Evolutionary conservation across 2,113 vertebrate genomes (phyloP), one percentile per base, ranked within the genome.

Genomic region (Australoheros scitulus): DNA sequence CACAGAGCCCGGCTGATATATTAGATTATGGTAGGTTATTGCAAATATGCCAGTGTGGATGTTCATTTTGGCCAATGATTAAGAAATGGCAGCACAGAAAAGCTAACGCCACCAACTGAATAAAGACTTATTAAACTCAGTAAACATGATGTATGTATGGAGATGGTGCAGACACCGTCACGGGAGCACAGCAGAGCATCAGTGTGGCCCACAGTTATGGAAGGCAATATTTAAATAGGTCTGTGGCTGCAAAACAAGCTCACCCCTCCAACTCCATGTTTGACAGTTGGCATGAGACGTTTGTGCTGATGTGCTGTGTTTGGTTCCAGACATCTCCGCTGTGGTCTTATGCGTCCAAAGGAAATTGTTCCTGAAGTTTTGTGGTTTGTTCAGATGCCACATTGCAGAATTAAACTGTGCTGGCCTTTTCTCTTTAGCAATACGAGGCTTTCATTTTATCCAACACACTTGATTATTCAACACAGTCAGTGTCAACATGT

Each of bases 201-300:
- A 65, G 63, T 0, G 38, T 43, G 7, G 38, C 38, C 0, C 38
- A 43, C 7, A 1, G 15, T 7, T 10, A 17, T 0, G 8, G 38
- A 3, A 43, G 38, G 38, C 24, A 13, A 65, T 13, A 43, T 65
- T 65, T 65, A 43, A 65, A 65, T 2, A 24, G 61, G 29, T 7
- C n/a, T 24, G 20, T 2, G n/a, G 63, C 41, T 65, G 38, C 4
- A 43, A 20, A 38, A 26, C 63, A 65, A 43, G 63, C 38, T 13
- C 38, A 43, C 20, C 29, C 29, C 29, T 29, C 29, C 29, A 29
- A 1, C 29, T 29, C 29, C 29, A 29, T 4, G 29, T 29, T 29
- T 29, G 29, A 29, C 29, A 29, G 29, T 29, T 29, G 43, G 14
- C 4, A 6, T 2, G 43, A 14, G 43, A 14, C 2, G 41, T 29